Evolutionary conservation across 2,797 vertebrate species (phyloP), one percentile per base, ranked within the genome.

Genomic region (Sebastes ruberrimus): DNA sequence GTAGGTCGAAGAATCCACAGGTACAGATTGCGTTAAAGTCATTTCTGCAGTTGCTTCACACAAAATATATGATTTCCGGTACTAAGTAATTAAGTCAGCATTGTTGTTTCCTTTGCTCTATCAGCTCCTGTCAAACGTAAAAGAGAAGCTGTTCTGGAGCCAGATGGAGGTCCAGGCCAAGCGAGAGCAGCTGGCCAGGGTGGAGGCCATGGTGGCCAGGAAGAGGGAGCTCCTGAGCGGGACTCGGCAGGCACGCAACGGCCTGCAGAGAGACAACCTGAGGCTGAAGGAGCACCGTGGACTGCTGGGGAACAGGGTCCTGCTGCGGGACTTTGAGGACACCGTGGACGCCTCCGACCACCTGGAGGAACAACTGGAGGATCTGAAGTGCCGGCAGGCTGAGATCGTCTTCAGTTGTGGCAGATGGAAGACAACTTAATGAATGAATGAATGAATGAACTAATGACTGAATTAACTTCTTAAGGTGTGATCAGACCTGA

Each of bases 281-380:
- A 83, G 64, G 32, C 82, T 97, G 76, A 93, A 83, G 13, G 94
- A 96, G 85, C 59, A 78, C 1, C 75, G 89, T 0, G 97, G 96
- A 1, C 85, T 97, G 23, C 95, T 97, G 66, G 97, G 96, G 10
- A 92, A 95, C 73, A 77, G 73, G n/a, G 11, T 46, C 0, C 83
- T 97, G 16, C 95, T 98, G 3, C 72, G 23, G 60, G 97, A 98
- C 91, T 92, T 94, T 9, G 95, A 97, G 69, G 89, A 95, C 18
- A 96, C 95, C 4, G 90, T 93, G 42, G 93, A 95, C 3, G 20
- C 64, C n/a, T 85, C 23, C 0, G 80, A 92, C 3, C 33, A 33
- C 2, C 92, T 96, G n/a, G 81, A 76, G 1, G 82, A 81, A 81
- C 93, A 28, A 1, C 42, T 97, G 63, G 95, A 96, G 64, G 59